Evolutionary conservation across 2,113 vertebrate genomes (phyloP), one percentile per base, ranked within the genome.

Genomic region (Epinephelus lanceolatus): DNA sequence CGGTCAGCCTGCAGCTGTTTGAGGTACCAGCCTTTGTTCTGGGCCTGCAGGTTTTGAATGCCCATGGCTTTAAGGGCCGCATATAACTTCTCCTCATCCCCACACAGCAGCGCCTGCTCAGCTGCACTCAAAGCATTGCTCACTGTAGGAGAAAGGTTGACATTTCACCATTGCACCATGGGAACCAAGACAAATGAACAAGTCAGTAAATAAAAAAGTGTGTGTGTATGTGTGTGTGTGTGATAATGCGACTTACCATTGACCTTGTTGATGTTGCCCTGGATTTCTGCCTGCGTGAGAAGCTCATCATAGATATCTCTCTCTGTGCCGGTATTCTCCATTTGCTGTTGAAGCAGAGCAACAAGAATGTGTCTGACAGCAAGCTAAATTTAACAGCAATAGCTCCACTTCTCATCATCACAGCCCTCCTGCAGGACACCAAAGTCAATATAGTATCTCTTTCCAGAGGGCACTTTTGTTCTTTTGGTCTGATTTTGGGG

Each of bases 251-350:
- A 95, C 97, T 91, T 92, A 99, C 98, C 85, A 23, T 99, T 99
- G 81, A 99, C 97, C 95, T 97, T 97, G 94, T 98, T 99, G 90
- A 99, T 59, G 23, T 99, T 99, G 86, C 98, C 98, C 83, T 99
- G 98, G 88, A 99, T 99, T 87, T 99, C 98, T 56, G 98, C 98
- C 82, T 99, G 98, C 2, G 98, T 99, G 81, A 99, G 96, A 23
- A 99, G 96, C 89, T 99, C 98, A 62, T 99, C 98, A 30, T 99
- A 99, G 42, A 98, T 93, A 2, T 99, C 98, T 57, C 97, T 93
- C 90, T 99, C 98, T 63, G 94, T 95, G 0, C 97, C 96, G 0
- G 94, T 68, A 42, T 97, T 96, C 91, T 99, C 98, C 87, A 95
- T 90, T 86, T 96, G 89, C 93, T 94, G 87, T 65, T 4, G 23